Conservation (phyloP, 37 sponge, comb jelly and placozoan genomes). For the Aplysina aerophoba region DNA sequence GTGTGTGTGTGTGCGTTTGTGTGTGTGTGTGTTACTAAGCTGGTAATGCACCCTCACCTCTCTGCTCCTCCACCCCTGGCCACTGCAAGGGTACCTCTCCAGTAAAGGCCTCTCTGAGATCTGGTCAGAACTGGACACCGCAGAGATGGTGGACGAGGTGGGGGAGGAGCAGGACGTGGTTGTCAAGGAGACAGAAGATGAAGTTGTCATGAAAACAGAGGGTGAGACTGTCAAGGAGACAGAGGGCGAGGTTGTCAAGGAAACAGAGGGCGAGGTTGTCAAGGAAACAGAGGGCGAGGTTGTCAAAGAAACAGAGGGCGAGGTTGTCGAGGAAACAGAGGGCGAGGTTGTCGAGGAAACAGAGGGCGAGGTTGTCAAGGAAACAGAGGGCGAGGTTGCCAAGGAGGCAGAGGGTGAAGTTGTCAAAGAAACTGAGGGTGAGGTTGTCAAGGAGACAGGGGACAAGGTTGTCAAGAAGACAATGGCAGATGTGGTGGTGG, state of each 20-base stretch:
- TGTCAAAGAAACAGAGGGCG: not conserved
- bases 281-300: not conserved
- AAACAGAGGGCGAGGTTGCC: not conserved
- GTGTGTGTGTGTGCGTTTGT: not conserved
- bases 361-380: not conserved
- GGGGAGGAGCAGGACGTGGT: not conserved
- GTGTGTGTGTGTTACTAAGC: not conserved
- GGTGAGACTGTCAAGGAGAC: not conserved
- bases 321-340: not conserved
- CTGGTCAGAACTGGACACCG: not conserved
- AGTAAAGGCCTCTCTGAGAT: no score
- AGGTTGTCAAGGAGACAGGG: not conserved
- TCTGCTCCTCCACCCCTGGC: no score
- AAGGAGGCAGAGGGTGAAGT: not conserved
- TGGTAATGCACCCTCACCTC: no score
- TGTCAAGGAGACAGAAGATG: not conserved
- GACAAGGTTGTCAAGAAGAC: not conserved
- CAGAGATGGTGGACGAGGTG: not conserved
- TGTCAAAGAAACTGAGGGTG: not conserved
- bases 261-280: not conserved
- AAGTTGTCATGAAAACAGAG: not conserved
- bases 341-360: no score
- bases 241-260: no score
- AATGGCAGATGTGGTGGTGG: not conserved
- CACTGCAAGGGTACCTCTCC: no score